Conservation (phyloP, 2,797 vertebrate genomes). For the Carapus acus region DNA sequence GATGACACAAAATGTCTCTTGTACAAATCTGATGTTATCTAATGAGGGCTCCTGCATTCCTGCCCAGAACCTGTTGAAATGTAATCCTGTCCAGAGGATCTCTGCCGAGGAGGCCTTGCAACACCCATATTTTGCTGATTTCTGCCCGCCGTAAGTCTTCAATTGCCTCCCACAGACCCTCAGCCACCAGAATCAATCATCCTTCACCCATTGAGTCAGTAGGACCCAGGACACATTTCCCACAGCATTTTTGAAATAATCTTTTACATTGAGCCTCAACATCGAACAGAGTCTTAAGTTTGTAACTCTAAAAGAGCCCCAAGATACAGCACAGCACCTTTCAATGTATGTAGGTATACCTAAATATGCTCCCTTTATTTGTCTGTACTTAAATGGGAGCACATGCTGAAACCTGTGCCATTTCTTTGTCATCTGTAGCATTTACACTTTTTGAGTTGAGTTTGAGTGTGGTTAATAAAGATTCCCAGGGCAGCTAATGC, state of each 20-base stretch:
- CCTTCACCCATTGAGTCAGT: constrained; percentile 51
- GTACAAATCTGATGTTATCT: neutral
- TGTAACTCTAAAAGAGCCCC: too few relatives aligned
- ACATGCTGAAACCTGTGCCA: constrained; percentile 10
- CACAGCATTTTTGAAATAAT: constrained; percentile 32
- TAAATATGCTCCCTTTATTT: constrained; percentile 21
- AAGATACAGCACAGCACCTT: neutral
- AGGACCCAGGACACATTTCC: constrained; percentile 49
- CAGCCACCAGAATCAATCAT: constrained; percentile 50
- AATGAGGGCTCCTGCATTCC: constrained; percentile 27
- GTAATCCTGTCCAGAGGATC: constrained; percentile 87
- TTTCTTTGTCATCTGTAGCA: constrained; percentile 1
- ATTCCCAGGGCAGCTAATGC: constrained; percentile 20
- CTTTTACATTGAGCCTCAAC: constrained; percentile 52
- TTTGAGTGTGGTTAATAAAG: constrained; percentile 6
- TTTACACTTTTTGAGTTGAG: neutral
- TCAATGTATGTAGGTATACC: constrained; percentile 26
- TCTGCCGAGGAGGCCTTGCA: constrained; percentile 87
- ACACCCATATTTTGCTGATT: constrained; percentile 84
- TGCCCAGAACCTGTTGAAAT: constrained; percentile 86
- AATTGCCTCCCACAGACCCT: constrained; percentile 21
- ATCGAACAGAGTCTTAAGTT: constrained; percentile 26
- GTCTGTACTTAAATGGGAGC: constrained; percentile 16
- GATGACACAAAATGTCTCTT: neutral
- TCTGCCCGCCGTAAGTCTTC: constrained; percentile 77